Conservation (phyloP, 2,113 vertebrate genomes). For the Syngnathoides biaculeatus region DNA sequence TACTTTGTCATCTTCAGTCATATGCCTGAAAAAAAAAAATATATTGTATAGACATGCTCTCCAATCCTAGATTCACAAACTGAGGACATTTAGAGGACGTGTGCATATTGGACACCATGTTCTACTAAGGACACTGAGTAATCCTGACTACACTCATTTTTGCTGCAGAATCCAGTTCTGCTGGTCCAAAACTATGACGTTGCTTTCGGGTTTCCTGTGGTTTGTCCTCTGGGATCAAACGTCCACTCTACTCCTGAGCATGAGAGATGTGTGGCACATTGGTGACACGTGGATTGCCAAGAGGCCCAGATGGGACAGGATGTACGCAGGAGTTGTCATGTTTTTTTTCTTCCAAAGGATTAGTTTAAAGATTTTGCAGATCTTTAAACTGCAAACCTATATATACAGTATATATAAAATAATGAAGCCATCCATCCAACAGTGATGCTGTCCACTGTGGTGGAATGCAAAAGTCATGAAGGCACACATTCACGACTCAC, state of each 20-base stretch:
- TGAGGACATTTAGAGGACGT: neutral
- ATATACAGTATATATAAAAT: too few species aligned
- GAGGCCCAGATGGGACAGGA: slow-evolving; percentile 31
- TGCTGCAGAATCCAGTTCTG: slow-evolving; percentile 1
- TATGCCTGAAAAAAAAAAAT: neutral
- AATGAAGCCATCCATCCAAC: too few species aligned
- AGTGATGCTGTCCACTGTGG: too few species aligned
- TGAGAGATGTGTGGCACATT: slow-evolving; percentile 31
- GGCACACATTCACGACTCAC: too few species aligned
- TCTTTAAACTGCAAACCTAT: neutral
- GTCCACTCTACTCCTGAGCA: slow-evolving; percentile 31
- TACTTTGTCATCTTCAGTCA: neutral
- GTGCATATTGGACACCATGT: neutral
- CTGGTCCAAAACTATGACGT: slow-evolving; percentile 7
- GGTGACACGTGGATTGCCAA: slow-evolving; percentile 53
- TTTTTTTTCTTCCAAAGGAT: slow-evolving; percentile 12
- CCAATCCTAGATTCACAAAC: slow-evolving; percentile 4
- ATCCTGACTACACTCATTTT: slow-evolving; percentile 5
- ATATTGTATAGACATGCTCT: neutral
- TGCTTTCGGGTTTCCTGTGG: slow-evolving; percentile 11
- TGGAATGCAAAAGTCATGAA: too few species aligned
- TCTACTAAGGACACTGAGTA: neutral
- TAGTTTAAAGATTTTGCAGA: neutral
- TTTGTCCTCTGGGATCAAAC: slow-evolving; percentile 26
- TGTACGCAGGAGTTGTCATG: slow-evolving; percentile 17